Percentiles rank a stretch among this genome's conserved stretches.
Conservation (phyloP, 2,113 vertebrate genomes). For the Salvator merianae region DNA sequence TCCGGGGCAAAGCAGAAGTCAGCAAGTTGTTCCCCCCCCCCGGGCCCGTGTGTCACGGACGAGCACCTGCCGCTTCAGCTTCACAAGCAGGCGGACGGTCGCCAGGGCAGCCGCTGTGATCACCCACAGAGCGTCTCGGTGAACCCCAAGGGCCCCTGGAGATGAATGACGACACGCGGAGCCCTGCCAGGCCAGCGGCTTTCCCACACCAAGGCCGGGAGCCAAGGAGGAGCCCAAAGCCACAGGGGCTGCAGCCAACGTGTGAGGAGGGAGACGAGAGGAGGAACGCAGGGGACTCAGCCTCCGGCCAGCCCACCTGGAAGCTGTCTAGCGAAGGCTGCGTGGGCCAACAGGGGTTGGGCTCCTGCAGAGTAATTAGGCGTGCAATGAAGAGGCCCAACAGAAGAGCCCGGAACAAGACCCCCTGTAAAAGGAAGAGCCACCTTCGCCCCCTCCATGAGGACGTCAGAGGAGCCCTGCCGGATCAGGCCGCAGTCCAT, state of each 20-base stretch:
- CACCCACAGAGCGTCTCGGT: constrained; percentile 31
- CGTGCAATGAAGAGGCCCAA: background rate
- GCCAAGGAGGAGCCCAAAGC: constrained; percentile 61
- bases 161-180: constrained; percentile 50
- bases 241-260: constrained; percentile 46
- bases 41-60: no score
- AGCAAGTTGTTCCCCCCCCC: background rate
- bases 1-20: background rate
- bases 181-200: constrained; percentile 31
- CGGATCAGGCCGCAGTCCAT: background rate
- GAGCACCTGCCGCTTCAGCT: background rate
- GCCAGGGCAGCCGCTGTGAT: background rate
- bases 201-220: constrained; percentile 41
- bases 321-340: no score
- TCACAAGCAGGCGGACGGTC: background rate
- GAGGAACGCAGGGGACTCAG: background rate
- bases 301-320: background rate
- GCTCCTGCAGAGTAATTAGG: background rate
- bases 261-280: background rate
- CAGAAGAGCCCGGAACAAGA: background rate
- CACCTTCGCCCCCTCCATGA: no score
- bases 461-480: background rate
- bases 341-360: no score
- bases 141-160: constrained; percentile 13
- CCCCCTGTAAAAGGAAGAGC: background rate